phyloP scores from a whole-genome alignment of 1,140 invertebrate genomes.

The Parapsyche elsis region DNA sequence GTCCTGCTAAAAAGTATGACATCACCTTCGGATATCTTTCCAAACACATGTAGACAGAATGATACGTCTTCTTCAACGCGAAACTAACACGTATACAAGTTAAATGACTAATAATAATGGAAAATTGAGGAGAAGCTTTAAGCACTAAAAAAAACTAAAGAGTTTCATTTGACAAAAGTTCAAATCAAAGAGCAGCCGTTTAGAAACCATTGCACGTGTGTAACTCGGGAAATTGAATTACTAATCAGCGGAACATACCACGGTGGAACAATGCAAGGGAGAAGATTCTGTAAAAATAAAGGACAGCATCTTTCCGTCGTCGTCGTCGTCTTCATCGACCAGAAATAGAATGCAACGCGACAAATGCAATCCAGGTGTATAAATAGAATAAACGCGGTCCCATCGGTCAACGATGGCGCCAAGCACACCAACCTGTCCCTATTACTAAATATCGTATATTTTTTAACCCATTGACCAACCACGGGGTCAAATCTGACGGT shows the following conservation, averaged over 20 bases:
- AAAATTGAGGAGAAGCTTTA: neutral
- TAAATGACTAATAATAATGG: too few species aligned
- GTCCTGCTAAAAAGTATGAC: slow-evolving; percentile 8
- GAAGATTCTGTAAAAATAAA: neutral
- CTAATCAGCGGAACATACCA: neutral
- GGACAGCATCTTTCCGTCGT: neutral
- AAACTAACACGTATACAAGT: neutral
- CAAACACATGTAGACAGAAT: neutral
- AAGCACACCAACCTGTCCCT: too few species aligned
- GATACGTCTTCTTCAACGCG: neutral
- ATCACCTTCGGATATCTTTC: neutral
- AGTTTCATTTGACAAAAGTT: neutral
- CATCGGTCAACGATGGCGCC: neutral
- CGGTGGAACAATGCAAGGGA: neutral
- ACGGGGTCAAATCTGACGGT: neutral
- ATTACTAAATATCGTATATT: too few species aligned
- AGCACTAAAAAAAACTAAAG: neutral
- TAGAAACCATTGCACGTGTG: too few species aligned
- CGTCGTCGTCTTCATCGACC: neutral
- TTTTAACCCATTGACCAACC: too few species aligned
- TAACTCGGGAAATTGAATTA: neutral
- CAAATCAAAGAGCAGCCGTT: neutral
- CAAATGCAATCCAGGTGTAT: slow-evolving; percentile 24
- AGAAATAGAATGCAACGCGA: neutral
- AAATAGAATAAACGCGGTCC: neutral